Base-by-base conservation (phyloP, 2,113 vertebrate species). In the Pygoscelis adeliae region DNA sequence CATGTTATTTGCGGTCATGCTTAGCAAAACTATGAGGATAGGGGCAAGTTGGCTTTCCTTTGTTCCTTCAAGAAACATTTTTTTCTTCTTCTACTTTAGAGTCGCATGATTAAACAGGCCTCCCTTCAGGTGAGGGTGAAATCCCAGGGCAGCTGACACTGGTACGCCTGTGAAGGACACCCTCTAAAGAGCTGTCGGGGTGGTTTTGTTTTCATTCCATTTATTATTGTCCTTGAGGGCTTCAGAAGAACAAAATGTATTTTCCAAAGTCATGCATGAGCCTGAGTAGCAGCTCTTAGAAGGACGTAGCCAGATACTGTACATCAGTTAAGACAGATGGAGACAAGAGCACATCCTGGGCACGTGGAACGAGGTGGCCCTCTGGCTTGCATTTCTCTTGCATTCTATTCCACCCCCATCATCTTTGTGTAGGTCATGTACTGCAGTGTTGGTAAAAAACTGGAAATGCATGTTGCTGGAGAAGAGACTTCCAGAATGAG, bases 171-270 rank as follows among this genome's bases (percentile, higher is more conserved):
- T 96, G 87, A 91, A 98, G 92, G 89, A 74, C 93, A 93, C n/a
- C 44, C 3, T 2, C 65, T 96, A 69, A 93, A 93, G 73, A 44
- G 44, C 91, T 90, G 90, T 69, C 14, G 25, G 87, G 82, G 70
- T 69, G 52, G 67, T 90, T 96, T 97, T 96, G 69, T 93, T 93
- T 93, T 83, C 34, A 49, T 97, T 96, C 94, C 97, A 91, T 93
- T 96, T 97, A 96, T 93, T 95, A 91, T 92, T 91, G 83, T 90
- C 85, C 91, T 97, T 96, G 82, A 98, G 90, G 92, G 72, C 89
- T 95, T 72, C 62, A 87, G 84, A 92, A 95, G 87, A 80, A 92
- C 92, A 93, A 72, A 92, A 92, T 58, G n/a, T 91, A 79, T 96
- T 97, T 95, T 81, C 66, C 82, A 91, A 97, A 97, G 95, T 96